Percentiles rank a stretch among this genome's conserved stretches.
These are phyloP conservation scores for Zoanthus gigantus DNA, from an alignment of 92 coral and sea anemone species.

Conservation along the genomic window DNA sequence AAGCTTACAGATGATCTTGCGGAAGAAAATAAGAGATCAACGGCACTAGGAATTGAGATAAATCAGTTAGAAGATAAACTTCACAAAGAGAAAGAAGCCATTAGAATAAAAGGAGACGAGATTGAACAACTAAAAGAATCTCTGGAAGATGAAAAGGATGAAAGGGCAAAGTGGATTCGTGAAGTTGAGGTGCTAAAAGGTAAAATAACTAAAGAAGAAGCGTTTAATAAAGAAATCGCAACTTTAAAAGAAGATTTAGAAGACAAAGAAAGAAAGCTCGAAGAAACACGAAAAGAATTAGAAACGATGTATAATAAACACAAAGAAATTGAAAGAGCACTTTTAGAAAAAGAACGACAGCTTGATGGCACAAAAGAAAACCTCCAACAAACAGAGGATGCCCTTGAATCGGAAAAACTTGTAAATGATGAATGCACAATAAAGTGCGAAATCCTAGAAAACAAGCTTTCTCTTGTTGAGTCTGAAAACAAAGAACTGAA, in stretches of 20 bases:
- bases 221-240: conserved; percentile 50
- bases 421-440: conserved; percentile 73
- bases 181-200: conserved; percentile 66
- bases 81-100: conserved; percentile 65
- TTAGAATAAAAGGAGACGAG: conserved; percentile 52
- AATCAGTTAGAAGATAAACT: conserved; percentile 71
- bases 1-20: conserved; percentile 70
- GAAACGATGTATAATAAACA: not conserved
- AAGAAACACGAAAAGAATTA: conserved; percentile 27
- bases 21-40: conserved; percentile 70
- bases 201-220: conserved; percentile 71
- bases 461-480: conserved; percentile 69
- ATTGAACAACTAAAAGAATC: conserved; percentile 67
- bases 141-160: conserved; percentile 46
- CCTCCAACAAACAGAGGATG: conserved; percentile 66
- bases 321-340: conserved; percentile 6
- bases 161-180: conserved; percentile 38
- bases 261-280: conserved; percentile 62
- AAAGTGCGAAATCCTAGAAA: conserved; percentile 76
- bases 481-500: conserved; percentile 60
- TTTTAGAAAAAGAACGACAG: conserved; percentile 14
- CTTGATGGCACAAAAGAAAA: conserved; percentile 49
- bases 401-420: conserved; percentile 75
- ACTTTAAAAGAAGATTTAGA: conserved; percentile 50
- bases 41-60: conserved; percentile 71